Conservation (phyloP, 2,888 invertebrate species). For the Hydriomena furcata region DNA sequence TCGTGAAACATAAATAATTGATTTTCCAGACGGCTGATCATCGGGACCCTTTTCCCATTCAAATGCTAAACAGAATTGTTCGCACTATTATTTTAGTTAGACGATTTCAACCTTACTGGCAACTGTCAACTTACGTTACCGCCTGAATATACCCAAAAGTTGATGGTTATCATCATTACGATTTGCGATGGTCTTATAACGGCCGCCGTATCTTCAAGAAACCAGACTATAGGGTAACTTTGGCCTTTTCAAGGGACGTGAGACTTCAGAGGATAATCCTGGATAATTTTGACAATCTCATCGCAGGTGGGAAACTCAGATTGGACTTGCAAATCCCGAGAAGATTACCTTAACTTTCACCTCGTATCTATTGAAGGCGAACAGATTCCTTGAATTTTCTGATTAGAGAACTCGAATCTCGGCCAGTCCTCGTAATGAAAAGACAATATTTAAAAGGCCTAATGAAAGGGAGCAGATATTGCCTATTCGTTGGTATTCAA, state of each 20-base stretch:
- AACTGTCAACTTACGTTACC: too few species aligned
- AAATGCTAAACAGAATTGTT: too few species aligned
- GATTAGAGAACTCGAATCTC: conserved; percentile 12
- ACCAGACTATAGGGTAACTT: conserved; percentile 8
- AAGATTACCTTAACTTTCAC: conserved; percentile 23
- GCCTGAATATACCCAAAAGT: too few species aligned
- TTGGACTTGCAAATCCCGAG: conserved; percentile 27
- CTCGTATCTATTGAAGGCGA: conserved; percentile 18
- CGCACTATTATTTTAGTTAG: too few species aligned
- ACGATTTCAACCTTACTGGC: too few species aligned
- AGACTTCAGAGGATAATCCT: conserved; percentile 23
- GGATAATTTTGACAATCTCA: conserved; percentile 29
- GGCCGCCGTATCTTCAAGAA: neutral
- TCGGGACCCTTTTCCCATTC: too few species aligned
- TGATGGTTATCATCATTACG: too few species aligned
- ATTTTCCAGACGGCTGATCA: too few species aligned
- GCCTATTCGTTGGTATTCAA: too few species aligned
- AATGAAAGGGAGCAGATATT: too few species aligned
- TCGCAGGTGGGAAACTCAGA: conserved; percentile 25
- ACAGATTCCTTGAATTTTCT: conserved; percentile 17
- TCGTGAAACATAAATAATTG: too few species aligned
- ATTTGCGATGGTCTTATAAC: neutral
- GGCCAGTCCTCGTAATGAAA: conserved; percentile 1
- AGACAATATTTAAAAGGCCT: conserved; percentile 1
- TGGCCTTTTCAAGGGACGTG: conserved; percentile 19